Evolutionary conservation across 2,797 vertebrate species (phyloP).

Genomic region (Sebastiscus albofasciatus): DNA sequence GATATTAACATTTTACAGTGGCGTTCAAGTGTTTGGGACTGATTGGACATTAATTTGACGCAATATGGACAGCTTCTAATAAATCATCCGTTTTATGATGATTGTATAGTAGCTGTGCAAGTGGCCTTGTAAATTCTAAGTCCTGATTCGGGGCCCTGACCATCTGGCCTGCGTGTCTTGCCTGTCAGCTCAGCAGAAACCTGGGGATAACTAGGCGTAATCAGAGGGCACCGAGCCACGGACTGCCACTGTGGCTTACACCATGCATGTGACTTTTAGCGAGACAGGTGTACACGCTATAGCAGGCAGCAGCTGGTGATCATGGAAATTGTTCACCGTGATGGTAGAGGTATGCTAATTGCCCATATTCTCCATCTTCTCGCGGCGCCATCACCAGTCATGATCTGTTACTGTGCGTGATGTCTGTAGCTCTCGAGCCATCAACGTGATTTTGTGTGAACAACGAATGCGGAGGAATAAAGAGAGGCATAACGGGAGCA

Average conservation of each 20-base stretch:
- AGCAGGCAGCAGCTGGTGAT: conserved; percentile 77
- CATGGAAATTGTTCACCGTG: conserved; percentile 56
- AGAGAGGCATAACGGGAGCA: conserved; percentile 3
- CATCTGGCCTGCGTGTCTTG: conserved; percentile 74
- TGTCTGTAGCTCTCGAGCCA: conserved; percentile 29
- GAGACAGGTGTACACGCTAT: conserved; percentile 67
- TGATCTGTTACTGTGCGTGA: conserved; percentile 33
- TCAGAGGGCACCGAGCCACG: conserved; percentile 70
- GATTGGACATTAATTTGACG: conserved; percentile 36
- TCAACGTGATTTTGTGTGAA: conserved; percentile 34
- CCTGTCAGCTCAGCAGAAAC: conserved; percentile 73
- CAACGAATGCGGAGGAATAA: conserved; percentile 6
- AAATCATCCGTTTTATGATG: conserved; percentile 65
- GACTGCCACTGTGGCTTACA: conserved; percentile 69
- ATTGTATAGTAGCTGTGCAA: conserved; percentile 53
- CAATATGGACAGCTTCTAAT: conserved; percentile 33
- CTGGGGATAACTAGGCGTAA: conserved; percentile 70
- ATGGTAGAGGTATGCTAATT: conserved; percentile 67
- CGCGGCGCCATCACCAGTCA: conserved; percentile 41
- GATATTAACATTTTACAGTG: conserved; percentile 11
- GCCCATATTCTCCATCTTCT: conserved; percentile 41
- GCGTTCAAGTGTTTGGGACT: conserved; percentile 16
- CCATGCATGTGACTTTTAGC: conserved; percentile 61
- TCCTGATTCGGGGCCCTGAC: conserved; percentile 48
- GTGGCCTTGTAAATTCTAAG: conserved; percentile 65